phyloP scores from a whole-genome alignment of 2,888 invertebrate genomes.

The Belgica antarctica region DNA sequence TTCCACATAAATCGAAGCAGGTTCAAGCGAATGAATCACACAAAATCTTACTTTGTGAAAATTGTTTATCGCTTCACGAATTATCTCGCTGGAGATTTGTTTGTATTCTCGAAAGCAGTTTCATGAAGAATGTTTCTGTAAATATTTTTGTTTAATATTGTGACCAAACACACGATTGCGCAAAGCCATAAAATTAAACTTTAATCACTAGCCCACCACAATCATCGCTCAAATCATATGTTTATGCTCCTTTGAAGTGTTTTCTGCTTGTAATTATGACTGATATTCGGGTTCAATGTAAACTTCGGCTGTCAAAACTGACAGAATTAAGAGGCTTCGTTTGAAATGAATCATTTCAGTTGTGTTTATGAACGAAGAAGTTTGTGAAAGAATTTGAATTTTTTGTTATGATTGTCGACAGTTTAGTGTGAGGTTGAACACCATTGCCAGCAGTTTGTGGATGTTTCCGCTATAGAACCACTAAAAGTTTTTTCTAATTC shows the following conservation, averaged over 20 bases:
- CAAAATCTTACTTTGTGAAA: background rate
- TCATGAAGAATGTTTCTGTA: background rate
- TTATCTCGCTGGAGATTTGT: background rate
- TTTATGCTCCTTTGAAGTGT: background rate
- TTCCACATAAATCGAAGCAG: background rate
- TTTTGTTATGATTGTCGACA: background rate
- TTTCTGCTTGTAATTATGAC: background rate
- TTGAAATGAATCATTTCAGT: conserved; percentile 14
- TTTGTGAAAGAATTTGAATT: background rate
- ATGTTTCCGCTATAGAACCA: too few relatives aligned
- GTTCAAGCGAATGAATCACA: background rate
- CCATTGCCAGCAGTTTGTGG: too few relatives aligned
- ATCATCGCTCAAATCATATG: background rate
- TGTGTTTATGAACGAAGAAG: conserved; percentile 16
- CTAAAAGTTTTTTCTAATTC: too few relatives aligned
- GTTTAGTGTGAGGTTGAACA: too few relatives aligned
- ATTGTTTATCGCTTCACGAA: background rate
- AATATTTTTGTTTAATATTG: background rate
- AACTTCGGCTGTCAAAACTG: conserved; percentile 36
- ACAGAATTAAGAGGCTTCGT: conserved; percentile 40
- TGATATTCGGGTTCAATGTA: background rate
- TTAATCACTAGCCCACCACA: background rate
- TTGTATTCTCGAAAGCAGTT: too few relatives aligned
- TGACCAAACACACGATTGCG: background rate
- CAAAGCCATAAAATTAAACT: background rate